A percentile compares a stretch with the other conserved stretches of the same genome.
These are phyloP conservation scores for Labia minor DNA, from an alignment of 2,888 invertebrate species.

Conservation along the genomic window DNA sequence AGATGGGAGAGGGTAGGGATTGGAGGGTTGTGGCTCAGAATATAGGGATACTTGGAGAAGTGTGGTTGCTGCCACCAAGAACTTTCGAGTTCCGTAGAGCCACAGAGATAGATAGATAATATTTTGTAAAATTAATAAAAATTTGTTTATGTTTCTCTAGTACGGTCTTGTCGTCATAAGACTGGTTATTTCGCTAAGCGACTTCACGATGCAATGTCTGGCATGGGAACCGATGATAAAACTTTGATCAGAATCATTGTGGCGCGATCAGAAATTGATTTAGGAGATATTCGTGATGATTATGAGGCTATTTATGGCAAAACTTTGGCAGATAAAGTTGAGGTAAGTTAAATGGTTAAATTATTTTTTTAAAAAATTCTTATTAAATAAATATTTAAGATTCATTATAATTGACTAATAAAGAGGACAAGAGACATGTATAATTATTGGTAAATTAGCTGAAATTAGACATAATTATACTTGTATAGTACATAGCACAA, in stretches of 20 bases:
- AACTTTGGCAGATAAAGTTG: constrained; percentile 35
- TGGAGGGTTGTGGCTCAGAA: too few species aligned
- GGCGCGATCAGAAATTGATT: constrained; percentile 39
- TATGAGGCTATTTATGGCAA: constrained; percentile 38
- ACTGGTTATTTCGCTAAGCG: constrained; percentile 42
- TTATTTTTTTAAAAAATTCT: not conserved
- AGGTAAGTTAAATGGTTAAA: constrained; percentile 32
- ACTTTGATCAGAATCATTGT: constrained; percentile 43
- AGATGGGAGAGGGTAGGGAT: too few species aligned
- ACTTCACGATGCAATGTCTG: constrained; percentile 41
- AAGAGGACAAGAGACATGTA: not conserved
- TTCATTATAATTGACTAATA: not conserved
- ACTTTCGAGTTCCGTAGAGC: too few species aligned
- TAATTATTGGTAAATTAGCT: too few species aligned
- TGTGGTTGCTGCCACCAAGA: too few species aligned
- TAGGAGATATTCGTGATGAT: constrained; percentile 41
- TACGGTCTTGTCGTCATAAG: constrained; percentile 30
- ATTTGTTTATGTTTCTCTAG: not conserved
- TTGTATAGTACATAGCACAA: not conserved
- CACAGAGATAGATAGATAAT: too few species aligned
- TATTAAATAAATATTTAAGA: not conserved
- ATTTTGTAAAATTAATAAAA: not conserved
- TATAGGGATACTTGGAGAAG: too few species aligned
- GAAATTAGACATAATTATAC: too few species aligned
- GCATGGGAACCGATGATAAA: constrained; percentile 43